phyloP scores from a whole-genome alignment of 2,113 vertebrate species.

The Ahaetulla prasina region DNA sequence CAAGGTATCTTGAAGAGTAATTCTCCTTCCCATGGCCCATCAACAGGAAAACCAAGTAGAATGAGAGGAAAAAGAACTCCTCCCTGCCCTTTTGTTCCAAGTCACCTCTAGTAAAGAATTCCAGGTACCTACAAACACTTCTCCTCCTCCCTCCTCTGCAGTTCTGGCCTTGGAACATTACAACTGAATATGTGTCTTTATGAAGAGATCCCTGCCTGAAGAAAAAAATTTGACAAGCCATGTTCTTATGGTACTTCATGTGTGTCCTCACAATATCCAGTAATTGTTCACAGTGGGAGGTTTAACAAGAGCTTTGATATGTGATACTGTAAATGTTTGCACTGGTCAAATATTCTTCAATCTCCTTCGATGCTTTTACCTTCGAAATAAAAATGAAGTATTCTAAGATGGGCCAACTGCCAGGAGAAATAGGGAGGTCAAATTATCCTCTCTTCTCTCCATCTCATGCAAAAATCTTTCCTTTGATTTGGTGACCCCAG shows the following conservation, averaged over 20 bases:
- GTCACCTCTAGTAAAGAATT: background rate
- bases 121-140: background rate
- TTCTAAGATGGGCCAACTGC: background rate
- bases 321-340: background rate
- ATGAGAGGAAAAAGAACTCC: background rate
- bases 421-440: background rate
- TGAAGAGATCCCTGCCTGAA: background rate
- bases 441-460: background rate
- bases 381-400: background rate
- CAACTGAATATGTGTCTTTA: background rate
- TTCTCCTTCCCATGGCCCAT: background rate
- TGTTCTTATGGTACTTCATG: background rate
- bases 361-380: background rate
- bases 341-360: background rate
- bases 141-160: background rate
- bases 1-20: background rate
- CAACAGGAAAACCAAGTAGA: background rate
- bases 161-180: background rate
- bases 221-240: background rate
- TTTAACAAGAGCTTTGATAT: background rate
- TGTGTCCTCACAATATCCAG: background rate
- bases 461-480: background rate
- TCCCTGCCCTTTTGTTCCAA: background rate
- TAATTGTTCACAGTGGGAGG: background rate
- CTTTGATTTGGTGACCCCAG: background rate